Conservation (phyloP, 2,797 vertebrate genomes). For the Octomys mimax region DNA sequence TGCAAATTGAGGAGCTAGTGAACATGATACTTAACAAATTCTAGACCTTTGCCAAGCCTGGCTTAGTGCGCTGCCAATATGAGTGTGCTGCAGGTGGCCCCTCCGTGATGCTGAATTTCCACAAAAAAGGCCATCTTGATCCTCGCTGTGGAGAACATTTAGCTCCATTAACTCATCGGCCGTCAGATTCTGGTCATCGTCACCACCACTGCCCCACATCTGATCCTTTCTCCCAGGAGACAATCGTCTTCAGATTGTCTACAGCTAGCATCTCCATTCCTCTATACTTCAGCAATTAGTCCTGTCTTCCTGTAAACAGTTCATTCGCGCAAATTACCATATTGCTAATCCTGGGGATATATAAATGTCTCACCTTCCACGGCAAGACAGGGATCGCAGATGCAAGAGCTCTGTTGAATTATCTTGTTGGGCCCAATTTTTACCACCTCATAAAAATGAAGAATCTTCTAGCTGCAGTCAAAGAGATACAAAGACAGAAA, state of each 20-base stretch:
- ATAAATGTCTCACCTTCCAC: not conserved
- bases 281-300: not conserved
- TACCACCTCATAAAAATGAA: not conserved
- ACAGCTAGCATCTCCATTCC: not conserved
- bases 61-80: not conserved
- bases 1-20: not conserved
- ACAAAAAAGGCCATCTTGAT: not conserved
- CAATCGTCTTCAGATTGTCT: not conserved
- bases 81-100: not conserved
- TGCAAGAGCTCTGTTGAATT: not conserved
- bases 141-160: not conserved
- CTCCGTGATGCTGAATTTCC: not conserved
- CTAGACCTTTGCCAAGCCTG: not conserved
- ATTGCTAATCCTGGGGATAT: not conserved
- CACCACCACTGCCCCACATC: too few species aligned
- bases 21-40: not conserved
- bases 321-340: not conserved
- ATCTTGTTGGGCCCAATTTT: not conserved
- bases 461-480: not conserved
- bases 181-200: not conserved
- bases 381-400: not conserved
- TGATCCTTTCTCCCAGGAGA: not conserved
- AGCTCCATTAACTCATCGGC: not conserved
- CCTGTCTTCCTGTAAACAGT: not conserved
- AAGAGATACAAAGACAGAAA: not conserved